A percentile compares a stretch with the other conserved stretches of the same genome.
Conservation (phyloP, 2,888 invertebrate species). For the Elysia crispata region DNA sequence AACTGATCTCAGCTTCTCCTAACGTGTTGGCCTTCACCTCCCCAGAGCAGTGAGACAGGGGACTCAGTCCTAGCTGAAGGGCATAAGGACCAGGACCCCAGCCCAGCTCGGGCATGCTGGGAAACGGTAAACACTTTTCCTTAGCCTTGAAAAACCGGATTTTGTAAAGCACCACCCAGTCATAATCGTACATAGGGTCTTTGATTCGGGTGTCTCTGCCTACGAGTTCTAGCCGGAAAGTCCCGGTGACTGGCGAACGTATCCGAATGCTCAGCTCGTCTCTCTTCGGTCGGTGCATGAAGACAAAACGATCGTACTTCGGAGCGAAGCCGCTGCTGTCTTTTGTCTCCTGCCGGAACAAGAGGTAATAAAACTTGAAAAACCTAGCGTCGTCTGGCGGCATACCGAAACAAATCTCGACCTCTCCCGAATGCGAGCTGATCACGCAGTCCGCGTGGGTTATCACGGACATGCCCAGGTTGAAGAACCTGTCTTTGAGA, state of each 20-base stretch:
- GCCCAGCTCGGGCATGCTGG: constrained; percentile 67
- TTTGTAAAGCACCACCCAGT: constrained; percentile 68
- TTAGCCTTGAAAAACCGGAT: constrained; percentile 56
- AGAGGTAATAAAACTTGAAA: constrained; percentile 63
- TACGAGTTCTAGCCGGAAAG: constrained; percentile 71
- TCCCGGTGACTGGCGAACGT: constrained; percentile 65
- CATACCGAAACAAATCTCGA: constrained; percentile 66
- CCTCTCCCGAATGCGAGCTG: constrained; percentile 63
- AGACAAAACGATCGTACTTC: constrained; percentile 55
- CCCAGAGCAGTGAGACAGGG: constrained; percentile 55
- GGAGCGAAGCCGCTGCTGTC: constrained; percentile 22
- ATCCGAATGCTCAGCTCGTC: constrained; percentile 58
- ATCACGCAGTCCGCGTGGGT: constrained; percentile 64
- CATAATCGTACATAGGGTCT: constrained; percentile 61
- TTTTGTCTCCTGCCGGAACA: constrained; percentile 58
- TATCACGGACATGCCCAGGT: constrained; percentile 63
- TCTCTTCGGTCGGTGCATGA: constrained; percentile 61
- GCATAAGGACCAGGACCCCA: constrained; percentile 68
- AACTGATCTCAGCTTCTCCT: constrained; percentile 56
- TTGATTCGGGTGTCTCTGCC: constrained; percentile 64
- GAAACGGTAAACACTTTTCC: constrained; percentile 63
- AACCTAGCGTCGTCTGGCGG: constrained; percentile 56
- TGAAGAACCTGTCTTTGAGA: constrained; percentile 71
- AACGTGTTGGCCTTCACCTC: constrained; percentile 51
- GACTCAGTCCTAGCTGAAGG: constrained; percentile 48